Evolutionary conservation across 2,113 vertebrate genomes (phyloP).

Genomic region (Xiphorhynchus elegans): DNA sequence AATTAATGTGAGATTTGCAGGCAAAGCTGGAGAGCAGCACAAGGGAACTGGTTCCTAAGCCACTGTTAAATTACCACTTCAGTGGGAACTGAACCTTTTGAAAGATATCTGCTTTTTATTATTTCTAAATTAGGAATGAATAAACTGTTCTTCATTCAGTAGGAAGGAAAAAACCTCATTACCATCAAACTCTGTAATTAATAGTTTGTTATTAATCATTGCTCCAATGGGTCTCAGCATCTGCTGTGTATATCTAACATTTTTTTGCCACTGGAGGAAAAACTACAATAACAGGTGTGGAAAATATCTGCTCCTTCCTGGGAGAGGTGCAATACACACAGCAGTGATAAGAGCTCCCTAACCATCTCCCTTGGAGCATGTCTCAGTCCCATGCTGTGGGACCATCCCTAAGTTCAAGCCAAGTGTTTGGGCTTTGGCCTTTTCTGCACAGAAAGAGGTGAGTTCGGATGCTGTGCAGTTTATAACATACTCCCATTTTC

Average conservation of each 20-base stretch:
- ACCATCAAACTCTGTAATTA: neutral
- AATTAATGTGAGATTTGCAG: neutral
- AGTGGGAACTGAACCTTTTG: neutral
- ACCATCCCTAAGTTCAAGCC: neutral
- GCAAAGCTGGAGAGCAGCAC: neutral
- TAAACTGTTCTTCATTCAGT: neutral
- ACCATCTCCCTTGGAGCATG: rapidly evolving
- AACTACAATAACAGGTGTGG: neutral
- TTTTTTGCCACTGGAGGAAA: neutral
- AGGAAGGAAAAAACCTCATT: neutral
- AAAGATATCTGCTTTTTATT: neutral
- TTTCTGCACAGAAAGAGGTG: neutral
- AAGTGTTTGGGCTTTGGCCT: neutral
- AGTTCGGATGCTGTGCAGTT: neutral
- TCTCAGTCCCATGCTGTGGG: neutral
- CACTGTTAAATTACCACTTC: neutral
- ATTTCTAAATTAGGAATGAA: neutral
- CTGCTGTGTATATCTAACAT: neutral
- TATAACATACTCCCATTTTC: neutral
- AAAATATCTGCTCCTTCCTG: neutral
- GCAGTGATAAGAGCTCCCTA: neutral
- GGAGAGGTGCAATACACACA: neutral
- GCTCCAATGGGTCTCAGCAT: neutral
- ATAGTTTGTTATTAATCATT: neutral
- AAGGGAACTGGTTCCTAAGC: neutral